phyloP scores from a whole-genome alignment of 2,797 vertebrate species.

The Holocentrus rufus region DNA sequence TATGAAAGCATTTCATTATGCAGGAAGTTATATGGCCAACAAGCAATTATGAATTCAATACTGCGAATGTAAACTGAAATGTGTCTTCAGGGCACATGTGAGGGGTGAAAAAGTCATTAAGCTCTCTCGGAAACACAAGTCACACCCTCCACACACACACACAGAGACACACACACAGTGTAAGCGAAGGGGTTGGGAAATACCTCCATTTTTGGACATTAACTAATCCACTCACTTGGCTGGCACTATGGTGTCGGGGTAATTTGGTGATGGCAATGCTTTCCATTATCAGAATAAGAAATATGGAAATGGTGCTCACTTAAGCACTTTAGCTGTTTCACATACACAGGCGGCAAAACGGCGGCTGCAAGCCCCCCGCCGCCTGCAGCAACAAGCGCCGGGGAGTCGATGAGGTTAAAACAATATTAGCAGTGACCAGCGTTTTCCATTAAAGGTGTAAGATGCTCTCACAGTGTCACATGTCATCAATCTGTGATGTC shows the following conservation, averaged over 20 bases:
- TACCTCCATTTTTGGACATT: constrained; percentile 66
- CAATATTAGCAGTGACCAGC: background rate
- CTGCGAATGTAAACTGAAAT: constrained; percentile 77
- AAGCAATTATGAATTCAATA: constrained; percentile 83
- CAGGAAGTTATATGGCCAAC: constrained; percentile 77
- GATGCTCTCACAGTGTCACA: background rate
- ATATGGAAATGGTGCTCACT: constrained; percentile 70
- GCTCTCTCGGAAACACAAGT: constrained; percentile 26
- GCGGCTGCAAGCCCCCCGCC: background rate
- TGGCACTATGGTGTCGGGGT: constrained; percentile 59
- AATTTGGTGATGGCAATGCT: constrained; percentile 72
- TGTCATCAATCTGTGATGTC: background rate
- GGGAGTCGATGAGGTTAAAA: background rate
- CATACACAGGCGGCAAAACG: constrained; percentile 29
- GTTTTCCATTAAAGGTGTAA: background rate
- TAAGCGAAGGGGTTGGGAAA: constrained; percentile 40
- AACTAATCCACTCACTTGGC: constrained; percentile 71
- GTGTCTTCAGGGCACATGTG: constrained; percentile 68
- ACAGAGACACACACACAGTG: constrained; percentile 30
- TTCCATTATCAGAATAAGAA: constrained; percentile 78
- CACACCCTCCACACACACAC: constrained; percentile 12
- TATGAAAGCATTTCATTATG: constrained; percentile 81
- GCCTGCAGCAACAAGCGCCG: constrained; percentile 1
- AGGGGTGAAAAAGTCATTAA: constrained; percentile 70
- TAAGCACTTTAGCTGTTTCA: constrained; percentile 52